Conservation (phyloP, 2,797 vertebrate genomes). For the Echeneis naucrates region DNA sequence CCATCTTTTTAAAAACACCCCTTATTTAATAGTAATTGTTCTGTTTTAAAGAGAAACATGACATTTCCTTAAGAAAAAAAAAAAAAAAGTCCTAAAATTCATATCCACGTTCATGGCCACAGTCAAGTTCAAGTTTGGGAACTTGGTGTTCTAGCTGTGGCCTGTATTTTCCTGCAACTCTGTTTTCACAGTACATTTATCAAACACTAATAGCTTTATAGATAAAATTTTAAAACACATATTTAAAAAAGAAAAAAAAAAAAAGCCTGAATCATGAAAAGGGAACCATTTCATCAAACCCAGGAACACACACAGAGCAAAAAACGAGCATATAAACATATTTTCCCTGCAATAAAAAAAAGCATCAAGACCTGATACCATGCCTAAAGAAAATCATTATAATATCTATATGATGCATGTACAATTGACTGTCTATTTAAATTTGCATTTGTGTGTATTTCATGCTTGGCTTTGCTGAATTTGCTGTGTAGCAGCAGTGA, state of each 20-base stretch:
- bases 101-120: constrained; percentile 50
- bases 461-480: constrained; percentile 19
- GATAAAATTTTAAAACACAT: not conserved
- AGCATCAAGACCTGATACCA: not conserved
- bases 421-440: constrained; percentile 6
- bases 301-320: constrained; percentile 3
- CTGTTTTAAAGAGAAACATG: not conserved
- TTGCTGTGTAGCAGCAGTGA: constrained; percentile 38
- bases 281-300: constrained; percentile 2
- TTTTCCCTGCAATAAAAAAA: not conserved
- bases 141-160: constrained; percentile 27
- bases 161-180: constrained; percentile 10
- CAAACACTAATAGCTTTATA: not conserved
- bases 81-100: not conserved
- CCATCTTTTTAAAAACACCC: not conserved
- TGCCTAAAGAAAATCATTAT: not conserved
- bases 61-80: too few species aligned
- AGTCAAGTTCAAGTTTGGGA: constrained; percentile 47
- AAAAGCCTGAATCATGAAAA: not conserved
- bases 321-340: not conserved
- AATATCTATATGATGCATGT: not conserved
- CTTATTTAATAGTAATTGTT: not conserved
- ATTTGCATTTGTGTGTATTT: constrained; percentile 33
- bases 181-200: not conserved
- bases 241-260: not conserved